phyloP scores from a whole-genome alignment of 2,113 vertebrate genomes.

The Entosphenus tridentatus region DNA sequence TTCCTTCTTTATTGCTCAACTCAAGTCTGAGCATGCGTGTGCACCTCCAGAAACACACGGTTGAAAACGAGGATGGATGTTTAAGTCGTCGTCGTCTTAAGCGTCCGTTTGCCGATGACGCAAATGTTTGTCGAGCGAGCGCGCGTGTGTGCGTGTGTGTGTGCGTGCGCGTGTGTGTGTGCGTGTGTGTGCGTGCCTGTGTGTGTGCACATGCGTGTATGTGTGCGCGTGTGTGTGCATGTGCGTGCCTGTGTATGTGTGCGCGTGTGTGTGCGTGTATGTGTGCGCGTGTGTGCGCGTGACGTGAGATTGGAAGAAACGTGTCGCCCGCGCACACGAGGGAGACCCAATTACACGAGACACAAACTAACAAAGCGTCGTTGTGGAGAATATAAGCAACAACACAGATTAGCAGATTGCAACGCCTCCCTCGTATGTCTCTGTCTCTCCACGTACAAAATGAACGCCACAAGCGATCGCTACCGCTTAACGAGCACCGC shows the following conservation, averaged over 20 bases:
- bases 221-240: neutral
- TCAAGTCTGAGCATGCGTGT: neutral
- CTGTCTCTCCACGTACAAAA: no score
- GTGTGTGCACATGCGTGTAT: neutral
- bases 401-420: no score
- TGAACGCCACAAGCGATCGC: no score
- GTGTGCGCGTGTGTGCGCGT: no score
- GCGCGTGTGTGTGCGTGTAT: no score
- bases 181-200: neutral
- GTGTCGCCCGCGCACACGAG: no score
- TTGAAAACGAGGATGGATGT: neutral
- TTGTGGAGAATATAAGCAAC: no score
- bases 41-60: neutral
- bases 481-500: no score
- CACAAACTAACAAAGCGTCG: no score
- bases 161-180: neutral
- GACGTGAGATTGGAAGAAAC: no score
- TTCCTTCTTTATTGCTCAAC: neutral
- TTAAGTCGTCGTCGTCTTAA: slow-evolving; percentile 7
- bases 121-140: slow-evolving; percentile 6
- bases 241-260: neutral
- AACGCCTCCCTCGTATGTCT: no score
- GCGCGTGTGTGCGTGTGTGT: neutral
- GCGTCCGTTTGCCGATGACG: slow-evolving; percentile 7
- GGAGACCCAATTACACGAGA: no score